These are phyloP conservation scores for Pseudomyrmex gracilis DNA, from an alignment of 1,140 invertebrate genomes.

Conservation along the genomic window DNA sequence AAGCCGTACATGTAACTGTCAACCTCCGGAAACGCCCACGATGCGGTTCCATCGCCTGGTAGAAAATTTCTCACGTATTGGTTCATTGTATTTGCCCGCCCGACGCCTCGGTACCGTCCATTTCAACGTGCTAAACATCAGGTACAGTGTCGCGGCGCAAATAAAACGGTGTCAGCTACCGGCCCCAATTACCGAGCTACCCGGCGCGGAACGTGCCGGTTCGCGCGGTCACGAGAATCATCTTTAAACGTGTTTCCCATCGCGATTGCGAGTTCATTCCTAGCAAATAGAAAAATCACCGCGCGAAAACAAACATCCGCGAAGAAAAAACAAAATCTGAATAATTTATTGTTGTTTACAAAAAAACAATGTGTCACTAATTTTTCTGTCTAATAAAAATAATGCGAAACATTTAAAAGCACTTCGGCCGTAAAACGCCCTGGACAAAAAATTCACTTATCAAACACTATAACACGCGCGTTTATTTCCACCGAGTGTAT, in stretches of 20 bases:
- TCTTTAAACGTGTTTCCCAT: conserved; percentile 66
- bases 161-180: conserved; percentile 72
- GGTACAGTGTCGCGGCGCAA: conserved; percentile 64
- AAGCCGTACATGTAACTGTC: conserved; percentile 45
- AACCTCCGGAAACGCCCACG: conserved; percentile 53
- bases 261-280: conserved; percentile 23
- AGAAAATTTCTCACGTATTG: conserved; percentile 71
- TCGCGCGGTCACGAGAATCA: conserved; percentile 65
- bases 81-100: conserved; percentile 67
- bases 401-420: too few relatives aligned
- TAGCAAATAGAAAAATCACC: neutral
- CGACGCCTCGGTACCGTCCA: conserved; percentile 36
- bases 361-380: too few relatives aligned
- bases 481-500: neutral
- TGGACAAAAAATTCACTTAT: too few relatives aligned
- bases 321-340: conserved; percentile 14
- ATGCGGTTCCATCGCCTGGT: conserved; percentile 49
- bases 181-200: conserved; percentile 67
- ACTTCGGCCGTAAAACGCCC: too few relatives aligned
- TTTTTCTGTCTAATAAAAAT: too few relatives aligned
- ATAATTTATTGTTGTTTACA: neutral
- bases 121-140: conserved; percentile 70
- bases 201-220: conserved; percentile 61
- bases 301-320: conserved; percentile 42
- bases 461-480: neutral